Conservation (phyloP, 2,113 vertebrate species). For the Solenodon paradoxus region DNA sequence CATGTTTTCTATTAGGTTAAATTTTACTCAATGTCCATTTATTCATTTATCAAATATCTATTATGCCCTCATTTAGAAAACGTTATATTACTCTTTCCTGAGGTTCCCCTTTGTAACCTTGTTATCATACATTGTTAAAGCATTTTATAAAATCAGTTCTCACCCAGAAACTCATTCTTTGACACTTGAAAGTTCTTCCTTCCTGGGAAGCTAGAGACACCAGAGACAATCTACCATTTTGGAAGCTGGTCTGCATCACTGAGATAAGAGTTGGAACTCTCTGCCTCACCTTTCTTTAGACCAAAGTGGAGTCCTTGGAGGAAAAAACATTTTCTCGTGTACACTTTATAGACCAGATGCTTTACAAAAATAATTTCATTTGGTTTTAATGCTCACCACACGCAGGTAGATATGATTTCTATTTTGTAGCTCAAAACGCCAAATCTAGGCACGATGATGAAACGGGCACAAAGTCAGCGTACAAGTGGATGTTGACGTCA, state of each 20-base stretch:
- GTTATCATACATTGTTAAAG: not conserved
- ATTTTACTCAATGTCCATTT: not conserved
- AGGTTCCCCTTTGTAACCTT: not conserved
- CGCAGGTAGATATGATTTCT: not conserved
- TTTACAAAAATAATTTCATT: not conserved
- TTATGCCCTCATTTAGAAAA: not conserved
- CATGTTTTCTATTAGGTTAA: not conserved
- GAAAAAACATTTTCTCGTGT: not conserved
- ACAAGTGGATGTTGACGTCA: too few species aligned
- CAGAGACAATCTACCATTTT: not conserved
- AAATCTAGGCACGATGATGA: not conserved
- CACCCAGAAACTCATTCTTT: not conserved
- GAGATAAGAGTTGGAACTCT: not conserved
- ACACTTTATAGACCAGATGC: not conserved
- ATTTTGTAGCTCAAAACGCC: not conserved
- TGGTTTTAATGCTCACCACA: not conserved
- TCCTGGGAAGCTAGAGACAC: not conserved
- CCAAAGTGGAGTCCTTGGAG: not conserved
- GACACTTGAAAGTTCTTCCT: not conserved
- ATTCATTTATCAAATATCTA: not conserved
- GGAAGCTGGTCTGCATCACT: not conserved
- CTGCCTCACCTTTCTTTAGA: not conserved
- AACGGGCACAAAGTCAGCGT: not conserved
- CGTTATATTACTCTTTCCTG: not conserved
- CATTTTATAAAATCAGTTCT: not conserved